Conservation (phyloP, 2,888 invertebrate species). For the Macropis europaea region DNA sequence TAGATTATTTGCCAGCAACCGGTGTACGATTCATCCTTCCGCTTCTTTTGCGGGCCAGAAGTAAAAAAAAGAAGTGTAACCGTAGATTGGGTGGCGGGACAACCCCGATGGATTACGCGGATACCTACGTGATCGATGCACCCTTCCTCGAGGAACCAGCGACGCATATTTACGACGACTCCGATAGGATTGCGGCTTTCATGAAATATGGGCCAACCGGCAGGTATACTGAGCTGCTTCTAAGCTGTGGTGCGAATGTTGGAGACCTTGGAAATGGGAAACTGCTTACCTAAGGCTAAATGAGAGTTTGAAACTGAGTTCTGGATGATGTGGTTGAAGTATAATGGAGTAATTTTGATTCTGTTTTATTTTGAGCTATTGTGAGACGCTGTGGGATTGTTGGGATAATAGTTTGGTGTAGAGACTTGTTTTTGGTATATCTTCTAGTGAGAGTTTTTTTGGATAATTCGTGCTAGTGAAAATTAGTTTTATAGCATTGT, state of each 20-base stretch:
- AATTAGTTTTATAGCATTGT: too few species aligned
- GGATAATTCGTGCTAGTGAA: too few species aligned
- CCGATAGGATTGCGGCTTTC: constrained; percentile 42
- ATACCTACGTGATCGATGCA: constrained; percentile 36
- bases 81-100: constrained; percentile 24
- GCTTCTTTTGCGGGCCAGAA: constrained; percentile 11
- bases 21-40: constrained; percentile 62
- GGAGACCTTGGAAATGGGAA: background rate
- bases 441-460: too few species aligned
- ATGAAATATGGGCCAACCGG: constrained; percentile 36
- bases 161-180: constrained; percentile 25
- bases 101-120: constrained; percentile 32
- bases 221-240: constrained; percentile 32
- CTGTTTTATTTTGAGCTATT: too few species aligned
- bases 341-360: too few species aligned
- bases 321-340: too few species aligned
- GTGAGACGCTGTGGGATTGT: too few species aligned
- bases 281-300: too few species aligned
- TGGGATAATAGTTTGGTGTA: too few species aligned
- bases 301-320: too few species aligned
- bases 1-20: constrained; percentile 56
- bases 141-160: constrained; percentile 3
- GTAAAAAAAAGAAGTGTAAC: constrained; percentile 45
- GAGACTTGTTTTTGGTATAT: too few species aligned
- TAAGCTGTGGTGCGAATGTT: background rate